A percentile compares a stretch with the other conserved stretches of the same genome.
These are phyloP conservation scores for Xanthostigma xanthostigma DNA, from an alignment of 2,888 invertebrate genomes.

Conservation along the genomic window DNA sequence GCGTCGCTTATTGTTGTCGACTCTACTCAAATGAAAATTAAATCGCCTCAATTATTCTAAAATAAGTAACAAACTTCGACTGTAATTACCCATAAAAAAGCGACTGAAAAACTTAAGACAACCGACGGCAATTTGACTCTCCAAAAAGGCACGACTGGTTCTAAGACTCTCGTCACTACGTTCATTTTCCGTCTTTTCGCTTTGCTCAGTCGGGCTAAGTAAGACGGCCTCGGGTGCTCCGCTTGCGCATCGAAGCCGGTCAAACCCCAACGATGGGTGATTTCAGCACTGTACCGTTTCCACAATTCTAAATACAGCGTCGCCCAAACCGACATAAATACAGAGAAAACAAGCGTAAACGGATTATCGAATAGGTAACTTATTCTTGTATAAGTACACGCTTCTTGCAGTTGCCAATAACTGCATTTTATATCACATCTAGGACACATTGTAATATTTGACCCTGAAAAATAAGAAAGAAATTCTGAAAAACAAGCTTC, in stretches of 20 bases:
- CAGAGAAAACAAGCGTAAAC: conserved; percentile 60
- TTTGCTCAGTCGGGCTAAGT: conserved; percentile 42
- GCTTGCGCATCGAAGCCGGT: conserved; percentile 55
- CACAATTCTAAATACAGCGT: conserved; percentile 67
- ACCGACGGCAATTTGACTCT: conserved; percentile 53
- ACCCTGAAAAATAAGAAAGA: conserved; percentile 13
- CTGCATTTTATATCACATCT: conserved; percentile 60
- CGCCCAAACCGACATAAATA: conserved; percentile 73
- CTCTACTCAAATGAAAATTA: too few species aligned
- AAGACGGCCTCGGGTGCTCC: conserved; percentile 66
- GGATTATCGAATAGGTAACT: conserved; percentile 75
- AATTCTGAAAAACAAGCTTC: too few species aligned
- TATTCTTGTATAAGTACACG: conserved; percentile 54
- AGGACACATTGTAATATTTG: conserved; percentile 62
- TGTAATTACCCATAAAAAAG: conserved; percentile 33
- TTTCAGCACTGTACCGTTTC: conserved; percentile 63
- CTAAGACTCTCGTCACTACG: conserved; percentile 39
- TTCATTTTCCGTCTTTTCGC: conserved; percentile 37
- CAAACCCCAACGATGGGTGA: conserved; percentile 73
- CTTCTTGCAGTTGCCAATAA: conserved; percentile 55
- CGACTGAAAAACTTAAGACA: conserved; percentile 53
- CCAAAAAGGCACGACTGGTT: conserved; percentile 67
- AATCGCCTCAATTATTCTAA: neutral
- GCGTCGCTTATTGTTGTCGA: too few species aligned
- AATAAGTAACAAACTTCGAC: neutral